Base-by-base conservation (phyloP, 2,888 invertebrate species). In the Phasia obesa region DNA sequence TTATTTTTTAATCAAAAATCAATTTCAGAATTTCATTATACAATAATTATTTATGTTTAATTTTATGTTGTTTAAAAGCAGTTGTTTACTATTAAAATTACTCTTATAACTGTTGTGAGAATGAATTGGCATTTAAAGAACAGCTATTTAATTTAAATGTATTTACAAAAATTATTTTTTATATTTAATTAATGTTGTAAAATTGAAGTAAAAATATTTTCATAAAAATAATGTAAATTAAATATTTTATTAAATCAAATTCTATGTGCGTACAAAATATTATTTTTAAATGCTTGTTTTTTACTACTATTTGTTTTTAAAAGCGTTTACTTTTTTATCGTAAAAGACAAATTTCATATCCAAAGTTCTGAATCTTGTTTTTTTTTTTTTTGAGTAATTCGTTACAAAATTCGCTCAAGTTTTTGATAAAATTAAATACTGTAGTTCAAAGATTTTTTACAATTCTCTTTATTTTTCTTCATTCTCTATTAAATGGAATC, bases 1-100 rank as follows among this genome's bases (percentile, higher is more conserved):
- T n/a, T n/a, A n/a, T 35, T 57, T 25, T 31, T 35, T 55, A 47
- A n/a, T 25, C 47, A 62, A 25, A 55, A 67, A 65, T 65, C 67
- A 80, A 80, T 44, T 62, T 80, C 73, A 74, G 67, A 47, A 53
- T 67, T 74, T 62, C 73, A 80, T 80, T 67, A 69, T 53, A 74
- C 1, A 59, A 35, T 79, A 65, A n/a, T 67, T 25, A 60, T 80
- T 80, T 80, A 53, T 79, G 65, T 74, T 80, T 47, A 44, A 60
- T 67, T 67, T 80, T 80, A 69, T 74, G 73, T 80, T 80, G 53
- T 53, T 69, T 35, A 42, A 23, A 9, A 55, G 17, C 11, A 62
- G 53, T 51, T 76, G 38, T 21, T 69, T 60, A 21, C 57, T 65
- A 75, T 49, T 65, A 53, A n/a, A n/a, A 55, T 25, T 70, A 47